Percentiles rank a stretch among this genome's conserved stretches.
phyloP scores from a whole-genome alignment of 1,140 invertebrate species.

The Drosophila melanica region DNA sequence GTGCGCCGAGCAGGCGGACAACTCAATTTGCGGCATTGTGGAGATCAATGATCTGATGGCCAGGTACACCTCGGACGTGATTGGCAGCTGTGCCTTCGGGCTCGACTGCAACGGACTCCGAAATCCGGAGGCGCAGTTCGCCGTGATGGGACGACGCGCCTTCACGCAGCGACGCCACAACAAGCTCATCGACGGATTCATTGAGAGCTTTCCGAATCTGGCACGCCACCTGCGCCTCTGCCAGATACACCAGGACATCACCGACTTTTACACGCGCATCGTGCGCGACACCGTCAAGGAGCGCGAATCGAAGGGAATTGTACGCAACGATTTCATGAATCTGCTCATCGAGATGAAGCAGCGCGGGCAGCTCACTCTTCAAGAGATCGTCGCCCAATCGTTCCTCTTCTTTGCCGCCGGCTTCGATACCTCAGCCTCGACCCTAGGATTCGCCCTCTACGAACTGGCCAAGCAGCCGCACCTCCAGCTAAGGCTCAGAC shows the following conservation, averaged over 20 bases:
- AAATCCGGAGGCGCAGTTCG: conserved; percentile 85
- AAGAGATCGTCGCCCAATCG: conserved; percentile 79
- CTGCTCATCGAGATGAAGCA: conserved; percentile 84
- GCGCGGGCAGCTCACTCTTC: conserved; percentile 54
- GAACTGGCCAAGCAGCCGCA: conserved; percentile 87
- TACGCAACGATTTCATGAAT: conserved; percentile 86
- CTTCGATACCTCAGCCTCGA: conserved; percentile 87
- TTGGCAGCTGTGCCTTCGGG: conserved; percentile 87
- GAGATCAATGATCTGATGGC: conserved; percentile 84
- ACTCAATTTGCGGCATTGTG: conserved; percentile 60
- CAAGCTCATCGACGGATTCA: conserved; percentile 60
- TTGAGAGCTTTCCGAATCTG: conserved; percentile 64
- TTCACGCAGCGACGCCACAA: conserved; percentile 61
- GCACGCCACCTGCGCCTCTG: conserved; percentile 60
- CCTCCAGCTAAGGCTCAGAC: conserved; percentile 86
- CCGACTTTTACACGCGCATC: conserved; percentile 85
- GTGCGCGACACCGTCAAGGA: conserved; percentile 84
- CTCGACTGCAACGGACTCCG: conserved; percentile 85
- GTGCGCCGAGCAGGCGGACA: conserved; percentile 61
- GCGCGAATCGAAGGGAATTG: conserved; percentile 84
- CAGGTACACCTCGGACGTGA: conserved; percentile 87
- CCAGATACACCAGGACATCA: conserved; percentile 80
- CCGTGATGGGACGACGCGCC: conserved; percentile 70
- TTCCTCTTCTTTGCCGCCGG: conserved; percentile 86
- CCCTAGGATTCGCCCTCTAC: conserved; percentile 85